These are phyloP conservation scores for Rhopilema esculentum DNA, from an alignment of 30 jellyfish, hydroid and myxozoan species.

Conservation along the genomic window DNA sequence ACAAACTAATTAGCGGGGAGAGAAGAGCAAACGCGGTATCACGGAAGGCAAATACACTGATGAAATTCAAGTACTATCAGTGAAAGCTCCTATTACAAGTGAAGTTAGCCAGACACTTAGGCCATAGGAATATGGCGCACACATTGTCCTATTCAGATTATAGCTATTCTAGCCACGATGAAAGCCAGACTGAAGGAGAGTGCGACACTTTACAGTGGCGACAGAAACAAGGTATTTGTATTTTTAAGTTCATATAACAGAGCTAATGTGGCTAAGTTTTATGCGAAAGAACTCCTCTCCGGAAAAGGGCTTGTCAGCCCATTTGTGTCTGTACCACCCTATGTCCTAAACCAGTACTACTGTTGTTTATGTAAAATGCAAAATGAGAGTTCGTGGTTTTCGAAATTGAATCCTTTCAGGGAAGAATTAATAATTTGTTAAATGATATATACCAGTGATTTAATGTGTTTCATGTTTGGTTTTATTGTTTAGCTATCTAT, in stretches of 20 bases:
- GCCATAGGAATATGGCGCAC: constrained; percentile 75
- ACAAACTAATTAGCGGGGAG: constrained; percentile 33
- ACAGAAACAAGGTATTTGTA: constrained; percentile 56
- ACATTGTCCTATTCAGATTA: constrained; percentile 67
- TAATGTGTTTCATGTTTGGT: too few relatives aligned
- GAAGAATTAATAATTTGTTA: too few relatives aligned
- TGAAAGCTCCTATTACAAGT: constrained; percentile 11
- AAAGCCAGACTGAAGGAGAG: constrained; percentile 77
- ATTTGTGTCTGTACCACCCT: not conserved
- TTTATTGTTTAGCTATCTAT: too few relatives aligned
- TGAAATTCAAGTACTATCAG: not conserved
- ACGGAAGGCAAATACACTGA: constrained; percentile 20
- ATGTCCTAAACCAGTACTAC: not conserved
- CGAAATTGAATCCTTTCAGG: not conserved
- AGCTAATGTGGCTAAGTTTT: not conserved
- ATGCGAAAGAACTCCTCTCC: not conserved
- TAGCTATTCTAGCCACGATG: constrained; percentile 75
- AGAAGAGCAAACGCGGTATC: constrained; percentile 18
- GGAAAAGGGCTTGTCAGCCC: not conserved
- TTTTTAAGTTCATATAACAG: not conserved
- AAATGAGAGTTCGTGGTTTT: not conserved
- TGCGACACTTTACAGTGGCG: constrained; percentile 77
- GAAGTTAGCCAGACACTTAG: constrained; percentile 8
- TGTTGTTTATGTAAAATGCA: not conserved
- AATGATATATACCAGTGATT: not conserved